A percentile compares a stretch with the other conserved stretches of the same genome.
phyloP scores from a whole-genome alignment of 2,888 invertebrate genomes.

The Asteroscopus sphinx region DNA sequence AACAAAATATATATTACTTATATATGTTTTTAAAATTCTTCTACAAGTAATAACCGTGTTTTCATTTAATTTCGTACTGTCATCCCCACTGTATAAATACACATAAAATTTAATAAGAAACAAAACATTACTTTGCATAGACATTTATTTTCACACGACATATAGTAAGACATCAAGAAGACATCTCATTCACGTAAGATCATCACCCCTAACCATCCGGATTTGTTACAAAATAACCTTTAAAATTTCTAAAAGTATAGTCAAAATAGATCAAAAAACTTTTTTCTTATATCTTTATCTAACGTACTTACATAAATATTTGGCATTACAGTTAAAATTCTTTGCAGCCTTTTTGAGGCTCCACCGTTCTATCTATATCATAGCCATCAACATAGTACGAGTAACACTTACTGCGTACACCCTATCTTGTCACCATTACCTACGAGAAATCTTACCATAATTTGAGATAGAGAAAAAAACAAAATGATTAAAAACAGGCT shows the following conservation, averaged over 20 bases:
- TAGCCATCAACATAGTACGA: neutral
- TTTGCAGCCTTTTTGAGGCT: conserved; percentile 6
- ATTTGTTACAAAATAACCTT: conserved; percentile 39
- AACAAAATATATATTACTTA: too few species aligned
- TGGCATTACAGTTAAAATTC: conserved; percentile 24
- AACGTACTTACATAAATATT: conserved; percentile 24
- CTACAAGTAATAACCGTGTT: too few species aligned
- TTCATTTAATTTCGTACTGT: too few species aligned
- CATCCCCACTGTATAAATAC: too few species aligned
- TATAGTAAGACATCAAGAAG: conserved; percentile 15
- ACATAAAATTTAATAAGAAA: neutral
- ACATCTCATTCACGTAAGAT: conserved; percentile 26
- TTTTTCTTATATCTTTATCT: conserved; percentile 5
- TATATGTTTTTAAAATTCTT: too few species aligned
- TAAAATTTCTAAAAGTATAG: conserved; percentile 36
- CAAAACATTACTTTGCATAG: conserved; percentile 7
- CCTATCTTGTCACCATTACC: conserved; percentile 6
- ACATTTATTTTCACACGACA: conserved; percentile 30
- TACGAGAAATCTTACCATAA: conserved; percentile 5
- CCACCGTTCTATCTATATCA: neutral
- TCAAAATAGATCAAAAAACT: conserved; percentile 38
- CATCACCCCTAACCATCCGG: conserved; percentile 14
- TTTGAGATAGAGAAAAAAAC: neutral
- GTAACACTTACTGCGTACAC: conserved; percentile 1
- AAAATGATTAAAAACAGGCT: too few species aligned